Conservation (phyloP, 2,113 vertebrate genomes). For the Cephalophus harveyi region DNA sequence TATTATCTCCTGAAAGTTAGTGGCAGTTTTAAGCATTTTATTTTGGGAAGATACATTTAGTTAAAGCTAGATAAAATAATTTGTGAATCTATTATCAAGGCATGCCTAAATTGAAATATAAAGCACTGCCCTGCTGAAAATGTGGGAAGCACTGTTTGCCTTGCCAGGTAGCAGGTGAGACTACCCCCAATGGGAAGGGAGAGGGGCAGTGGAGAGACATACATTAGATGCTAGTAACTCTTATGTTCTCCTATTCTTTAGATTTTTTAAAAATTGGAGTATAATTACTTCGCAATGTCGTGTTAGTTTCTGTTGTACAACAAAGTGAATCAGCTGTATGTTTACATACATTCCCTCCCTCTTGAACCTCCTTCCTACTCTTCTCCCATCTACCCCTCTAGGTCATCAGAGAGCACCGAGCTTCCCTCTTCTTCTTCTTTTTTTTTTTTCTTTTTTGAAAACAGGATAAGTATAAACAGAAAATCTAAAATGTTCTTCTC, state of each 20-base stretch:
- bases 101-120: background rate
- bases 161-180: background rate
- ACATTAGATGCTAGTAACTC: background rate
- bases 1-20: background rate
- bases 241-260: background rate
- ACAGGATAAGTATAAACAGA: background rate
- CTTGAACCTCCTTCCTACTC: background rate
- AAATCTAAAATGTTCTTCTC: background rate
- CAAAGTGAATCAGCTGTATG: background rate
- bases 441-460: background rate
- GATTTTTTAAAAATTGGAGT: background rate
- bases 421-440: background rate
- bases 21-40: background rate
- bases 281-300: rapidly evolving
- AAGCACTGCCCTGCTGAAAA: background rate
- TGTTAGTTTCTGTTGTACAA: background rate
- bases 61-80: background rate
- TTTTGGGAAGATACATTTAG: background rate
- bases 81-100: background rate
- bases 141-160: rapidly evolving
- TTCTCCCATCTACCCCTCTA: background rate
- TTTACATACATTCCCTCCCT: background rate
- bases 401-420: background rate
- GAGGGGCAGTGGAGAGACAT: background rate
- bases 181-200: rapidly evolving